phyloP scores from a whole-genome alignment of 2,888 invertebrate genomes.

The Entomobrya proxima region DNA sequence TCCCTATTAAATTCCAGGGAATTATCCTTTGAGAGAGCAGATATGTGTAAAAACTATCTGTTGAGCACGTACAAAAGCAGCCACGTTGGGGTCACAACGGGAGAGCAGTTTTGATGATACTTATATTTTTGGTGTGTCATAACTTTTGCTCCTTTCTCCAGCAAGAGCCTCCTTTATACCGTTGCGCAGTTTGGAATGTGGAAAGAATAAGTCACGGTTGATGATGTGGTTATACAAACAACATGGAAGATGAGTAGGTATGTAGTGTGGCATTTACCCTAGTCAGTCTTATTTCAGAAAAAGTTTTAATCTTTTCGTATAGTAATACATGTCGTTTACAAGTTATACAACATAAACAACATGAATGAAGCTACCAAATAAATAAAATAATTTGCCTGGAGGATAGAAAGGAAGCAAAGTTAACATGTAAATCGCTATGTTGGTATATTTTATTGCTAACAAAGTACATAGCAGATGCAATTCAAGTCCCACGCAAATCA shows the following conservation, averaged over 20 bases:
- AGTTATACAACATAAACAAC: background rate
- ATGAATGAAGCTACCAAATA: background rate
- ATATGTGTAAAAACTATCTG: conserved; percentile 11
- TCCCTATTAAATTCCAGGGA: conserved; percentile 54
- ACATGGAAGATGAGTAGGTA: background rate
- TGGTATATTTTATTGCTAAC: background rate
- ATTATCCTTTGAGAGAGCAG: background rate
- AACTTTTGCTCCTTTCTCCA: background rate
- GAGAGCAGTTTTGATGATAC: background rate
- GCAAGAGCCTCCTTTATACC: background rate
- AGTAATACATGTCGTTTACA: no score
- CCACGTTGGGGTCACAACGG: background rate
- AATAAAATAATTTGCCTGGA: background rate
- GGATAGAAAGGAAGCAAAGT: background rate
- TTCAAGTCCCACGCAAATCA: background rate
- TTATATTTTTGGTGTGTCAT: background rate
- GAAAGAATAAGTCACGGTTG: background rate
- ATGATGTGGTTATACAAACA: background rate
- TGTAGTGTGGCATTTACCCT: background rate
- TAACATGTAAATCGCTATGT: background rate
- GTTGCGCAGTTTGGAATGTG: background rate
- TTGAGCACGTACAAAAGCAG: conserved; percentile 27
- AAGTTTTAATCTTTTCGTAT: background rate
- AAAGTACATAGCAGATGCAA: background rate
- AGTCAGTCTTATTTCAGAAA: background rate